Percentiles rank a stretch among this genome's conserved stretches.
These are phyloP conservation scores for rabbit (Oryctolagus cuniculus) DNA, from an alignment of 2,113 vertebrate genomes.

Conservation along the genomic window DNA sequence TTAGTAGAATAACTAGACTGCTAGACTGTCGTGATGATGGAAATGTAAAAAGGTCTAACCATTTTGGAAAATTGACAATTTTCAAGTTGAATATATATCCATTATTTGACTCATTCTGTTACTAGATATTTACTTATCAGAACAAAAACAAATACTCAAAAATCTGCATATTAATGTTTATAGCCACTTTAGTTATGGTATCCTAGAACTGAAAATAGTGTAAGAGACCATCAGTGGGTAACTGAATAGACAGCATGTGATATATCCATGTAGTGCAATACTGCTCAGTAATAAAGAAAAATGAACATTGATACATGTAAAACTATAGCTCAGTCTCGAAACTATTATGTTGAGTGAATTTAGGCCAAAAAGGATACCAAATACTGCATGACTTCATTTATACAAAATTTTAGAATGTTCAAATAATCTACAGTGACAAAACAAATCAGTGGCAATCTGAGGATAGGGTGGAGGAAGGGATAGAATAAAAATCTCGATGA, in stretches of 20 bases:
- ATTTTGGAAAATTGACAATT: neutral
- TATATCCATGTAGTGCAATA: neutral
- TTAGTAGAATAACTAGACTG: neutral
- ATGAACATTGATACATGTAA: neutral
- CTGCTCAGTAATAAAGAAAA: neutral
- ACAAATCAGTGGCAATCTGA: neutral
- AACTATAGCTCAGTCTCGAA: conserved; percentile 14
- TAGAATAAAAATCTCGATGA: neutral
- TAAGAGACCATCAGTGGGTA: neutral
- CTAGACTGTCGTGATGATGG: neutral
- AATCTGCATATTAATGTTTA: neutral
- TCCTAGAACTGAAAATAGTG: neutral
- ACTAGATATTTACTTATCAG: neutral
- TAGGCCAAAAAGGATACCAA: neutral
- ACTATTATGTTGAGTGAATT: neutral
- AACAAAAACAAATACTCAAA: neutral
- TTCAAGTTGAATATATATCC: neutral
- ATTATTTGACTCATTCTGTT: neutral
- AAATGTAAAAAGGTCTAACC: neutral
- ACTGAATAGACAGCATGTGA: neutral
- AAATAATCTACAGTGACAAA: conserved; percentile 1
- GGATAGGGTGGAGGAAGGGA: neutral
- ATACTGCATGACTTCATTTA: neutral
- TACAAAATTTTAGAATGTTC: neutral
- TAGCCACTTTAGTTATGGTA: conserved; percentile 10